Evolutionary conservation across 2,888 invertebrate genomes (phyloP).

Genomic region (Drosophila maculinotata): DNA sequence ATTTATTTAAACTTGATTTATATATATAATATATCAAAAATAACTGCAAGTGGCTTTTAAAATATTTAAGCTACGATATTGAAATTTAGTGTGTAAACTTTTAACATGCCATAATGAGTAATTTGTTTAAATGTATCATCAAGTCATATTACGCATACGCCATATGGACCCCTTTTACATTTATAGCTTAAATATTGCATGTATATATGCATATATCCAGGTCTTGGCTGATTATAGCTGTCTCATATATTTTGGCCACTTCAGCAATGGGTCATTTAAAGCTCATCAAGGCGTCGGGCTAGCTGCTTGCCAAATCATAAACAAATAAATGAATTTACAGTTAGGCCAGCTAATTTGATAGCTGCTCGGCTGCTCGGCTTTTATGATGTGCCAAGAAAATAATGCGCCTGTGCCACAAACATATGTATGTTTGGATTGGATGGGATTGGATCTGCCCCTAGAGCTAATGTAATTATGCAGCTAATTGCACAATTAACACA

Average conservation of each 20-base stretch:
- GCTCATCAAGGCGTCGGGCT: constrained; percentile 1
- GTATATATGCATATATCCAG: too few relatives aligned
- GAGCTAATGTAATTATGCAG: constrained; percentile 62
- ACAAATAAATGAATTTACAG: constrained; percentile 30
- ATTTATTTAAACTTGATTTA: too few relatives aligned
- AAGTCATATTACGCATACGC: neutral
- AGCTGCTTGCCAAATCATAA: constrained; percentile 20
- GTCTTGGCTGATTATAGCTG: neutral
- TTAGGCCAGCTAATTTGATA: constrained; percentile 2
- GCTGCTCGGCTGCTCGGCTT: neutral
- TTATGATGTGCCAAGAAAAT: constrained; percentile 47
- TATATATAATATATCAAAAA: too few relatives aligned
- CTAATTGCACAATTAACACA: constrained; percentile 67
- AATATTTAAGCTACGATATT: neutral
- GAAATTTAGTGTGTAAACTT: neutral
- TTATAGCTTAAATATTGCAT: too few relatives aligned
- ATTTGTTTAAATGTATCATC: neutral
- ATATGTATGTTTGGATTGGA: neutral
- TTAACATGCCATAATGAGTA: too few relatives aligned
- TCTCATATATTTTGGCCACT: neutral
- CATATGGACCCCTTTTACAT: neutral
- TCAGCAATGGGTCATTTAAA: constrained; percentile 7
- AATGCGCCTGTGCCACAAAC: constrained; percentile 6
- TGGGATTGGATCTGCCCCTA: neutral
- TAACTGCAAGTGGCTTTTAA: too few relatives aligned